A percentile compares a stretch with the other conserved stretches of the same genome.
phyloP scores from a whole-genome alignment of 2,113 vertebrate species.

The Vimba vimba region DNA sequence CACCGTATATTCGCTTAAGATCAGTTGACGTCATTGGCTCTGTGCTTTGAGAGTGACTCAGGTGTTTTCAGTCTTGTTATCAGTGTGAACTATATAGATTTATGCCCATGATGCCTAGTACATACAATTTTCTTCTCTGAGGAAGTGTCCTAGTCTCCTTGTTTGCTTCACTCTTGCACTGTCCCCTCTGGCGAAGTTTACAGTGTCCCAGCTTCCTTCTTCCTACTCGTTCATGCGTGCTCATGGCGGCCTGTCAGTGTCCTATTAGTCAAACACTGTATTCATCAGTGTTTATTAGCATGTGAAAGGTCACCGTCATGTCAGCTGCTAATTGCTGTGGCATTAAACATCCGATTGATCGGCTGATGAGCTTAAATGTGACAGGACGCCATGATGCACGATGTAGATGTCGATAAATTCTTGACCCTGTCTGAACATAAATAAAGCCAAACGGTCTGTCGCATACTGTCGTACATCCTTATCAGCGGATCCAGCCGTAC shows the following conservation, averaged over 20 bases:
- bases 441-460: not conserved
- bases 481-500: not conserved
- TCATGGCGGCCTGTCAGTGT: not conserved
- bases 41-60: not conserved
- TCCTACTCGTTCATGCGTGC: not conserved
- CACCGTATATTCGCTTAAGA: not conserved
- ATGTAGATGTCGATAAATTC: not conserved
- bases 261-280: conserved; percentile 19
- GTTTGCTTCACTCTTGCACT: not conserved
- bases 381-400: not conserved
- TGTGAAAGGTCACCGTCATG: conserved; percentile 21
- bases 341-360: not conserved
- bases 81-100: not conserved
- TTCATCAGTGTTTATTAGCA: conserved; percentile 6
- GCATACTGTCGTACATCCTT: conserved; percentile 6
- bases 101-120: not conserved
- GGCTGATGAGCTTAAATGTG: not conserved
- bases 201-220: not conserved
- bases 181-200: not conserved
- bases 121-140: not conserved
- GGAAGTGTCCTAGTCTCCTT: not conserved
- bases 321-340: not conserved
- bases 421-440: conserved; percentile 23
- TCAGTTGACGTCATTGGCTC: not conserved
- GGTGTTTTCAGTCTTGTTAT: conserved; percentile 10